Evolutionary conservation across 2,113 vertebrate species (phyloP).

Genomic region (Alligator sinensis): DNA sequence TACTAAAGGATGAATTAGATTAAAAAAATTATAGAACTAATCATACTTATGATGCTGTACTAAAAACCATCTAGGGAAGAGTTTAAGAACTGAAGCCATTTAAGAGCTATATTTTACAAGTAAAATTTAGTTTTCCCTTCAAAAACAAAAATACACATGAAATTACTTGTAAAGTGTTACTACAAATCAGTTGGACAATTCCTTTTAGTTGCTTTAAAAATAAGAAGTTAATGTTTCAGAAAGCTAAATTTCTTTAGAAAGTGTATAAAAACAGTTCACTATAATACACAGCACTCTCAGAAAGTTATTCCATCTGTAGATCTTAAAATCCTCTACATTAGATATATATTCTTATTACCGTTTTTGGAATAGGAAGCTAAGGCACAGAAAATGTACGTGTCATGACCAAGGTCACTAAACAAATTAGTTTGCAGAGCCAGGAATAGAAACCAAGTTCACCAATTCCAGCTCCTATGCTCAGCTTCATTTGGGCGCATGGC

Average conservation of each 20-base stretch:
- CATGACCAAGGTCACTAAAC: background rate
- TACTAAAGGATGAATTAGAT: conserved; percentile 31
- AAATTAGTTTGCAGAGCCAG: background rate
- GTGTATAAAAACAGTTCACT: background rate
- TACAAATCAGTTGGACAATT: background rate
- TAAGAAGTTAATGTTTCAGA: background rate
- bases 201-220: conserved; percentile 19
- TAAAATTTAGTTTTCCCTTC: background rate
- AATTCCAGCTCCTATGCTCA: background rate
- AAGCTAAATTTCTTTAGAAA: background rate
- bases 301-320: background rate
- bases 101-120: background rate
- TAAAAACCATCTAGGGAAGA: conserved; percentile 26
- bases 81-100: conserved; percentile 9
- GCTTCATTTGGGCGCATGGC: background rate
- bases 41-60: conserved; percentile 14
- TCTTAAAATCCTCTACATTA: background rate
- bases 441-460: background rate
- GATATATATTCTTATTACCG: background rate
- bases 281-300: background rate
- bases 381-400: background rate
- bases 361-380: background rate
- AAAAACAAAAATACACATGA: conserved; percentile 40
- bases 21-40: background rate
- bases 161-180: conserved; percentile 19